Evolutionary conservation across 2,113 vertebrate genomes (phyloP).

Genomic region (Pica pica): DNA sequence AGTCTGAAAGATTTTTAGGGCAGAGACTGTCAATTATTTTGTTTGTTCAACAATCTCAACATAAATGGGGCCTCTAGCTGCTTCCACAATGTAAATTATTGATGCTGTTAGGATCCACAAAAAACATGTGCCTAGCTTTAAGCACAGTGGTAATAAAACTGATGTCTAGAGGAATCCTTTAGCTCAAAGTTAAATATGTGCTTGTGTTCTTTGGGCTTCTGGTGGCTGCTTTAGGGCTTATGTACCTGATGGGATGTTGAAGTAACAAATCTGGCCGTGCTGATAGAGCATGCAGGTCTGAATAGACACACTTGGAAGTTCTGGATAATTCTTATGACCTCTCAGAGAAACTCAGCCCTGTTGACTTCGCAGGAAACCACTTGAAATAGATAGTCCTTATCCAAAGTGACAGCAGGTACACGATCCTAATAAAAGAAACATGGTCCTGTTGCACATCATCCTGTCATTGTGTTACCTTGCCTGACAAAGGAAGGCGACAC

Average conservation of each 20-base stretch:
- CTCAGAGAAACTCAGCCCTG: not conserved
- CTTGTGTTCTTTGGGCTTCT: not conserved
- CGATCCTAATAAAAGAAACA: constrained; percentile 34
- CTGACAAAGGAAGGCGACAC: not conserved
- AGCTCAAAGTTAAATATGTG: not conserved
- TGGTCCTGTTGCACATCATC: not conserved
- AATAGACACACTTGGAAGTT: not conserved
- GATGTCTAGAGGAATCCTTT: constrained; percentile 4
- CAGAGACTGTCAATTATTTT: constrained; percentile 58
- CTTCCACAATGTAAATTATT: constrained; percentile 38
- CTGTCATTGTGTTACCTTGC: not conserved
- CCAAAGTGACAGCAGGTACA: constrained; percentile 45
- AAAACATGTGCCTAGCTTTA: constrained; percentile 23
- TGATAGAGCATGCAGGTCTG: not conserved
- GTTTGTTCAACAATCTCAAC: constrained; percentile 27
- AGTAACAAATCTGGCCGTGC: not conserved
- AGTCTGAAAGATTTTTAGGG: constrained; percentile 51
- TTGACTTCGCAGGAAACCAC: not conserved
- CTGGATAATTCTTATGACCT: constrained; percentile 4
- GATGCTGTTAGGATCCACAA: constrained; percentile 20
- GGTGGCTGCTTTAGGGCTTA: not conserved
- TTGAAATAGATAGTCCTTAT: constrained; percentile 45
- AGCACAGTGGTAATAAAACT: not conserved
- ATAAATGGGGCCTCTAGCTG: constrained; percentile 40
- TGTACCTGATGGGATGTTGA: not conserved